Percentiles rank a stretch among this genome's conserved stretches.
These are phyloP conservation scores for Alviniconcha marisindica DNA, from an alignment of 1,140 invertebrate species.

Conservation along the genomic window DNA sequence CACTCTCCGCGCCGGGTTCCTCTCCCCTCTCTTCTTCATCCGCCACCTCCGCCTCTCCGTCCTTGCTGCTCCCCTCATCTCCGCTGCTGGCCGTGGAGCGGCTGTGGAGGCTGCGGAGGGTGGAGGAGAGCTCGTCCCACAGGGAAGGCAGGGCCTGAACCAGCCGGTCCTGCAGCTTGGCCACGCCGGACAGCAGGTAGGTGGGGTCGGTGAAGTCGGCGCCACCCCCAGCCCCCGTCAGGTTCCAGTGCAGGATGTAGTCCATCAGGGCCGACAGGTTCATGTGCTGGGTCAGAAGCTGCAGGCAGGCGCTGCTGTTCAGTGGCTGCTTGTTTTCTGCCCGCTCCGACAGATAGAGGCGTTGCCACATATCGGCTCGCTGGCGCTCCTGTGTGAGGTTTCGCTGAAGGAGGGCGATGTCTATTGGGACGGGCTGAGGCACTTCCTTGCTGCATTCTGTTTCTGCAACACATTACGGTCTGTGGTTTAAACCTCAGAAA, in stretches of 20 bases:
- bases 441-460: not conserved
- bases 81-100: no score
- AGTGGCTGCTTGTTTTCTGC: not conserved
- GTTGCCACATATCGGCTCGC: constrained; percentile 33
- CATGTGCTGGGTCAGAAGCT: not conserved
- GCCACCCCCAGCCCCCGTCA: not conserved
- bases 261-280: constrained; percentile 10
- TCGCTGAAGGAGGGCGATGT: constrained; percentile 26
- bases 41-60: no score
- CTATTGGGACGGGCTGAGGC: constrained; percentile 13
- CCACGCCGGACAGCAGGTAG: constrained; percentile 21
- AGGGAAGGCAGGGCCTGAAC: constrained; percentile 23
- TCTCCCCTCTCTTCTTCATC: no score
- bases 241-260: not conserved
- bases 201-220: constrained; percentile 15
- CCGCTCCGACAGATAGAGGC: constrained; percentile 26
- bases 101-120: not conserved
- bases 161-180: constrained; percentile 23
- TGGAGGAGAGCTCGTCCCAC: constrained; percentile 20
- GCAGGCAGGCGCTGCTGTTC: constrained; percentile 31
- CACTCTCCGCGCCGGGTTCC: not conserved
- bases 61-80: no score
- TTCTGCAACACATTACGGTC: constrained; percentile 4
- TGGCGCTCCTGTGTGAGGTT: constrained; percentile 31
- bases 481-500: no score